Base-by-base conservation (phyloP, 1,140 invertebrate genomes). In the Eulimnadia texana region DNA sequence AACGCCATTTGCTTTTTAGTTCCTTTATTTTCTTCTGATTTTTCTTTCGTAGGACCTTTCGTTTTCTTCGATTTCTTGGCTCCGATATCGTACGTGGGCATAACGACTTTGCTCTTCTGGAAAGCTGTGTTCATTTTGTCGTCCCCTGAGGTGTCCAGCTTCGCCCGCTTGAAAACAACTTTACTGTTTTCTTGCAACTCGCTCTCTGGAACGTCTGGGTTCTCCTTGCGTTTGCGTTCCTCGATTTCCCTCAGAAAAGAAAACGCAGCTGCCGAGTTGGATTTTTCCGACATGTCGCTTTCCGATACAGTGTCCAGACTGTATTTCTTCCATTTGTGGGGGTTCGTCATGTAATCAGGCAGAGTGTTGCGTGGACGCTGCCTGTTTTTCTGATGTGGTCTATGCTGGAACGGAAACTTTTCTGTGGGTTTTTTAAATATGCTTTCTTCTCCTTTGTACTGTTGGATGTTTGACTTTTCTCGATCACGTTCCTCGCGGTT, bases 21-120 rank as follows among this genome's bases (percentile, higher is more conserved):
- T 29, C 11, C 71, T 60, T 67, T 71, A 6, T 64, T 63, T 27
- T 68, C 66, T 67, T 72, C 62, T 50, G 71, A 60, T 66, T 70
- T 71, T 19, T 63, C 66, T 63, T 66, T 63, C 52, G 1, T 19
- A 13, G 11, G 2, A 22, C 25, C 29, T 28, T 74, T 76, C 64
- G 68, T 72, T 56, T 67, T 64, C 67, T 75, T 79, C 67, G 81
- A 79, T 63, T 76, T 72, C 67, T 76, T 78, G 27, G 79, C 72
- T n/a, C 86, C 86, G 62, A 89, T 79, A n/a, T 85, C 78, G 76
- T 87, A 87, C 69, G 88, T 85, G 2, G 86, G 85, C 81, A 88
- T 84, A 2, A 87, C 73, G 33, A 86, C 61, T 71, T 85, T 87
- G 62, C 78, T 82, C 76, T 80, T 67, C 76, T 79, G 64, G 84